Evolutionary conservation across 2,113 vertebrate genomes (phyloP), one percentile per base, ranked within the genome.

Genomic region (Falco punctatus): DNA sequence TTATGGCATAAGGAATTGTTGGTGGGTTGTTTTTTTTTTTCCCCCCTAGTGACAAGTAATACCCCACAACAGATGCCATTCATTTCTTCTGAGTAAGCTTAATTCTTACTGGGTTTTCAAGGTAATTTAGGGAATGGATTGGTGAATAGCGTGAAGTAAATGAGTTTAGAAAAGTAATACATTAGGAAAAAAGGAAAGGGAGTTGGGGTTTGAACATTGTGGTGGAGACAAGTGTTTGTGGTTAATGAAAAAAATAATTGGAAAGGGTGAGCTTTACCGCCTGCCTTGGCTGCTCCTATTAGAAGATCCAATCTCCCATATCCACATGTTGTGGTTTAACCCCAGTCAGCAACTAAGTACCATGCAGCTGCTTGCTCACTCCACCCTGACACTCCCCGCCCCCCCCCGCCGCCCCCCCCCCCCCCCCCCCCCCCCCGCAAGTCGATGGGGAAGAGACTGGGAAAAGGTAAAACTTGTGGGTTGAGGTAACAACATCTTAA

Each of bases 211-310:
- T 89, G 61, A 96, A 89, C 19, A 75, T 1, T 44, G n/a, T 30
- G 19, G 15, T 46, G 32, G 71, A 91, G 51, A 78, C 6, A 62
- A 83, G 24, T 33, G 33, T 79, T 61, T 66, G 62, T 35, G 51
- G 79, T 85, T 79, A 95, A 88, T 85, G 81, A 93, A 80, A 74
- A 90, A 90, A 90, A 73, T 73, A 73, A 91, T 77, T 82, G 67
- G 54, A 89, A 80, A 70, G 35, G 11, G 11, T 28, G 27, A 69
- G 28, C 77, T 92, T 96, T 90, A 91, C 33, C 42, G 81, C 21
- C 48, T 87, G 57, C 21, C 15, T 77, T 66, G 46, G 46, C 81
- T 75, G 17, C 5, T 90, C 24, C 22, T 83, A 15, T 65, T 69
- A 82, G 74, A 72, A 72, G 44, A 80, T 65, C 40, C 73, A 57